Percentiles rank a stretch among this genome's conserved stretches.
These are phyloP conservation scores for Chloropsis hardwickii DNA, from an alignment of 2,113 vertebrate genomes.

Conservation along the genomic window DNA sequence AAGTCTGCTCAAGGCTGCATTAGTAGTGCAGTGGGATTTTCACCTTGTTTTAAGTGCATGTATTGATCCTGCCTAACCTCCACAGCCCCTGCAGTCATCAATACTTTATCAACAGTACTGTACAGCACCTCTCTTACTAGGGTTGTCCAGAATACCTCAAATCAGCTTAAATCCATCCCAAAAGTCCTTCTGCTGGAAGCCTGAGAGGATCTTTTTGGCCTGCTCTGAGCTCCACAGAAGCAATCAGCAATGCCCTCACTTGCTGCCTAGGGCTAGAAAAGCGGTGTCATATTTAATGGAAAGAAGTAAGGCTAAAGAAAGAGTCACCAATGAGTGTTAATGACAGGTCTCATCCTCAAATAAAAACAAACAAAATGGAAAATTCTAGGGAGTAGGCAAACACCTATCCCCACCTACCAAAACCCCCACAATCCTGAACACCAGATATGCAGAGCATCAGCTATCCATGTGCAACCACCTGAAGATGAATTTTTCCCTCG, in stretches of 20 bases:
- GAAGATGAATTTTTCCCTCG: not conserved
- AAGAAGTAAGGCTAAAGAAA: not conserved
- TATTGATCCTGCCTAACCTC: not conserved
- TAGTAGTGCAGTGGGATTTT: not conserved
- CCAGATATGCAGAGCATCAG: rapidly evolving
- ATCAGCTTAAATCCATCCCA: not conserved
- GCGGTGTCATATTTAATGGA: rapidly evolving
- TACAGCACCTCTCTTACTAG: not conserved
- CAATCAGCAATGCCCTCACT: rapidly evolving
- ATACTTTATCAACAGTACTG: not conserved
- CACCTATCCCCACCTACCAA: too few relatives aligned
- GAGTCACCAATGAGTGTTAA: rapidly evolving
- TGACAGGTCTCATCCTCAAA: not conserved
- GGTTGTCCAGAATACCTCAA: not conserved
- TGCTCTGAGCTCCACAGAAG: not conserved
- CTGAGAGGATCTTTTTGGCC: not conserved
- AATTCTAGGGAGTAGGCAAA: not conserved
- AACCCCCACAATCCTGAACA: not conserved
- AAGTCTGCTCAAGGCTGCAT: not conserved
- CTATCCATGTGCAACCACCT: not conserved
- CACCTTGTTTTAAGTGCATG: not conserved
- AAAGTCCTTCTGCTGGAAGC: not conserved
- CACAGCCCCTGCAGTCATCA: not conserved
- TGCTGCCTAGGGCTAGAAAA: not conserved
- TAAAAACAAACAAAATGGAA: not conserved